Evolutionary conservation across 30 jellyfish, hydroid and myxozoan species (phyloP), one percentile per base, ranked within the genome.

Genomic region (Hydra vulgaris): DNA sequence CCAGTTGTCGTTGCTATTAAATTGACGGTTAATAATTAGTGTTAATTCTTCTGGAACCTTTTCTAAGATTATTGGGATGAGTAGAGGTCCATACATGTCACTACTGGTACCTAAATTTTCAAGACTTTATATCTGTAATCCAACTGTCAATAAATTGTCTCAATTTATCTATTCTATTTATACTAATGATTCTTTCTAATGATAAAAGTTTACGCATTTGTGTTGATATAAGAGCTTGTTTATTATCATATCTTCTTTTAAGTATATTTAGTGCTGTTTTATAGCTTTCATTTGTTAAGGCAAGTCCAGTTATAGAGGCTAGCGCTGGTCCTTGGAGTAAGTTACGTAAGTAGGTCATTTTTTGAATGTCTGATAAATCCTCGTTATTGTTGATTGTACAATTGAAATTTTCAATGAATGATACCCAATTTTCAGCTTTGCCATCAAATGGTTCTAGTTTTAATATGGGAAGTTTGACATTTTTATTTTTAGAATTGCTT

Each of bases 301-400:
- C 87, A 17, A 87, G 88, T 26, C 95, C 95, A 15, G 53, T 68
- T 17, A 81, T 27, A 18, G 74, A 77, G 21, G 76, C 68, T 12
- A 61, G 81, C 17, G 96, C 94, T 7, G 79, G 89, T 8, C 92
- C 95, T 75, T 79, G 85, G n/a, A 89, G 84, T 52, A 79, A 85
- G 52, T 56, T 84, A 26, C 80, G 77, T 71, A 89, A 66, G 73
- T 80, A 89, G 21, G 27, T 79, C 82, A 89, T 54, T 72, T 85
- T 85, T 52, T 85, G 93, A 15, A 79, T 83, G 15, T 69, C 71
- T 7, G 93, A 54, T 12, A 80, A 17, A 15, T 27, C 18, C 15
- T 80, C 86, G 26, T 89, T 89, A 18, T 72, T 18, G 56, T 83
- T 78, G 7, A 88, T 86, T 18, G 95, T 90, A 53, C 94, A 70